A percentile compares a stretch with the other conserved stretches of the same genome.
These are phyloP conservation scores for Crepidodera aurea DNA, from an alignment of 2,888 invertebrate genomes.

Conservation along the genomic window DNA sequence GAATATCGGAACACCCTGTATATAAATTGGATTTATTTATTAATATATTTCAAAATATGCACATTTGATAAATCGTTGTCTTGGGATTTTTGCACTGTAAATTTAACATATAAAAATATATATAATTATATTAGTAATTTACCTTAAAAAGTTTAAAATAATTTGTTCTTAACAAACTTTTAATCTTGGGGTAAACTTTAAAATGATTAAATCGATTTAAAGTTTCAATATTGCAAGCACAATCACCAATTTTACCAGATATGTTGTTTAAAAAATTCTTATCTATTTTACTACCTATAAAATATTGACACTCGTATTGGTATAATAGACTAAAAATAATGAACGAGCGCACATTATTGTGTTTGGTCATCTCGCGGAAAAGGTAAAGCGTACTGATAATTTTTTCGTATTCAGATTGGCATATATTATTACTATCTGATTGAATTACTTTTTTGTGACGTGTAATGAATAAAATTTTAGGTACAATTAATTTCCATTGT, in stretches of 20 bases:
- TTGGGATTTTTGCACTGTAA: too few species aligned
- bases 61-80: too few species aligned
- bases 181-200: conserved; percentile 88
- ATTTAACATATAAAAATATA: too few species aligned
- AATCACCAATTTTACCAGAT: conserved; percentile 93
- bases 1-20: too few species aligned
- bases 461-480: too few species aligned
- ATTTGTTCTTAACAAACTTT: conserved; percentile 86
- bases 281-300: conserved; percentile 38
- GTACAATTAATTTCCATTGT: too few species aligned
- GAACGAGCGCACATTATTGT: background rate
- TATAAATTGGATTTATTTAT: too few species aligned
- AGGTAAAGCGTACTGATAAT: background rate
- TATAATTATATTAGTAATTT: background rate
- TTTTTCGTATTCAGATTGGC: background rate
- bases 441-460: too few species aligned
- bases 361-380: background rate
- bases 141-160: conserved; percentile 74
- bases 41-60: too few species aligned
- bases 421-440: too few species aligned
- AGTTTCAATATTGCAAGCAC: conserved; percentile 90
- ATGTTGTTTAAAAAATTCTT: conserved; percentile 61
- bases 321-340: background rate
- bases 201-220: conserved; percentile 94
- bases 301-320: background rate